A percentile compares a stretch with the other conserved stretches of the same genome.
Evolutionary conservation across 2,113 vertebrate species (phyloP).

Genomic region (Pseudopipra pipra): DNA sequence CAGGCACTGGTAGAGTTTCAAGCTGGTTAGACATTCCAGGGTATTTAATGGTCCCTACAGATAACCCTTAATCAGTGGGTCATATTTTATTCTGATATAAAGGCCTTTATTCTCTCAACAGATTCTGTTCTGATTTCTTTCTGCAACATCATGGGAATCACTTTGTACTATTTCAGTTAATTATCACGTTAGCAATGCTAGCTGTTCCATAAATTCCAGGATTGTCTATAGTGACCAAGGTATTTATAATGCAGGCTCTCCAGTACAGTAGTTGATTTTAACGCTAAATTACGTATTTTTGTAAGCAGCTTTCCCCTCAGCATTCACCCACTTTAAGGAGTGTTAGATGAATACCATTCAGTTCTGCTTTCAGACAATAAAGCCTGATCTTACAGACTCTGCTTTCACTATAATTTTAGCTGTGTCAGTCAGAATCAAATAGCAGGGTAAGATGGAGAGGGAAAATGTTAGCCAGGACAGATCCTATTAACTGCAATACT

Average conservation of each 20-base stretch:
- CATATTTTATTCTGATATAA: background rate
- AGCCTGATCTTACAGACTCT: slow-evolving; percentile 4
- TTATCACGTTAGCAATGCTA: background rate
- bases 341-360: background rate
- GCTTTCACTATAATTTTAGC: slow-evolving; percentile 29
- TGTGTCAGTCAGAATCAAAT: background rate
- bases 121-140: slow-evolving; percentile 4
- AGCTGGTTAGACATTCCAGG: background rate
- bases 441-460: background rate
- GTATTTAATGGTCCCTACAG: slow-evolving; percentile 24
- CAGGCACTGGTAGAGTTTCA: background rate
- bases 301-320: slow-evolving; percentile 14
- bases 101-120: background rate
- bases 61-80: background rate
- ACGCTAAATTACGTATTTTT: background rate
- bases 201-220: background rate
- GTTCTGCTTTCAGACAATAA: slow-evolving; percentile 25
- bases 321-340: background rate
- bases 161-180: background rate
- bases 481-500: background rate
- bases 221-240: background rate
- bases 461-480: background rate
- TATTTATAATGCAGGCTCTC: background rate
- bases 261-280: background rate
- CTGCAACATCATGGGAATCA: background rate